These are phyloP conservation scores for Eubasilissa regina DNA, from an alignment of 1,140 invertebrate genomes.

Conservation along the genomic window DNA sequence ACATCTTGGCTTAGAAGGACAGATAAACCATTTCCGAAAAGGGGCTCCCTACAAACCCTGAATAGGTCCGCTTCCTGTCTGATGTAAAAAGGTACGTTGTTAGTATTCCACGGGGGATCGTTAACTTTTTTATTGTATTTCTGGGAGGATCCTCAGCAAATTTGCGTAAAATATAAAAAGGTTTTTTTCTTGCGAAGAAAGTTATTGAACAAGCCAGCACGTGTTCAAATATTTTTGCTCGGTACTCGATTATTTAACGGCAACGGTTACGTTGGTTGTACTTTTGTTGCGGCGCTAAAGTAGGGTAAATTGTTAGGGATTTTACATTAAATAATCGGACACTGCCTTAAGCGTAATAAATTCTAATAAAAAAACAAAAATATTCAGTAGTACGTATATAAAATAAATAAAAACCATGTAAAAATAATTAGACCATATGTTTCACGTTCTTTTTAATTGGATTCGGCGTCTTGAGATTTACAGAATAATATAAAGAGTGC, in stretches of 20 bases:
- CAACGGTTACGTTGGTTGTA: not conserved
- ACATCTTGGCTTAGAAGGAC: conserved; percentile 5
- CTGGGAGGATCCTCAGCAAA: conserved; percentile 21
- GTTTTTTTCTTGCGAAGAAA: not conserved
- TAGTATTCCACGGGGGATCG: conserved; percentile 45
- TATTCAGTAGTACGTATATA: too few species aligned
- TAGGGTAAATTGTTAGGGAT: conserved; percentile 12
- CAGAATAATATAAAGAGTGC: not conserved
- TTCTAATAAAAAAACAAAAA: too few species aligned
- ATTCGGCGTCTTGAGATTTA: too few species aligned
- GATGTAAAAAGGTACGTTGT: conserved; percentile 50
- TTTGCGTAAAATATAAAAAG: conserved; percentile 36
- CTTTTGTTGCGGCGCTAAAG: conserved; percentile 1
- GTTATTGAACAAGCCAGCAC: conserved; percentile 23
- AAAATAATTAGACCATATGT: too few species aligned
- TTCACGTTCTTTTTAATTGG: too few species aligned
- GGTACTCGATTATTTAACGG: conserved; percentile 23
- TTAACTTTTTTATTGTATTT: conserved; percentile 49
- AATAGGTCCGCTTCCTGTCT: conserved; percentile 49
- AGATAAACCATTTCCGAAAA: conserved; percentile 47
- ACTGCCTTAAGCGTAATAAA: too few species aligned
- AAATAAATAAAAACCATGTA: too few species aligned
- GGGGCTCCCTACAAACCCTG: conserved; percentile 28
- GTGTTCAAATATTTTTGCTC: conserved; percentile 23
- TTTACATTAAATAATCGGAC: not conserved